Evolutionary conservation across 2,888 invertebrate genomes (phyloP).

Genomic region (Thera britannica): DNA sequence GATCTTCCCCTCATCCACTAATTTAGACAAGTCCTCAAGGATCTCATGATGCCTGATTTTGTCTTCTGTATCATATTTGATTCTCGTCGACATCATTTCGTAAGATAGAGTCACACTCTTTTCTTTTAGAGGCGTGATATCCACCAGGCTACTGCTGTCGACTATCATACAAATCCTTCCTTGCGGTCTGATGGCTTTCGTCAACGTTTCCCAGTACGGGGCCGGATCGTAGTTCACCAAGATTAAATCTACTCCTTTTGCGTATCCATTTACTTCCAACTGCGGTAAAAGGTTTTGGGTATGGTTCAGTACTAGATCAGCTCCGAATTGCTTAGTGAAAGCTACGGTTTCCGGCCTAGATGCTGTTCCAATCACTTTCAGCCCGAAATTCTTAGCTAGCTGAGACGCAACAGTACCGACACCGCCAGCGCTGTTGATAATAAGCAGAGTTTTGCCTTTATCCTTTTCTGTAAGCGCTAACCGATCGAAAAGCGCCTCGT

Average conservation of each 20-base stretch:
- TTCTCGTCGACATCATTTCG: constrained; percentile 71
- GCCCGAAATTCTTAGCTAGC: constrained; percentile 65
- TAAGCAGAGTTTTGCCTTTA: constrained; percentile 65
- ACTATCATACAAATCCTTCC: constrained; percentile 74
- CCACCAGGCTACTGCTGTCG: constrained; percentile 67
- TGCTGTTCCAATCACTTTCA: constrained; percentile 74
- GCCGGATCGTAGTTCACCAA: constrained; percentile 74
- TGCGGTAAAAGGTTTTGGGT: constrained; percentile 64
- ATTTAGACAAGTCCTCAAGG: constrained; percentile 59
- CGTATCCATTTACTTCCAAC: constrained; percentile 60
- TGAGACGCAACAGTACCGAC: constrained; percentile 75
- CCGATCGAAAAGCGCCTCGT: constrained; percentile 68
- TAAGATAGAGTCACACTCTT: constrained; percentile 72
- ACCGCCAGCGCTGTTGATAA: constrained; percentile 76
- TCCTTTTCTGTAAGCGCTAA: constrained; percentile 68
- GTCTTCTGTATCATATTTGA: constrained; percentile 72
- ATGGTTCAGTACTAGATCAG: constrained; percentile 69
- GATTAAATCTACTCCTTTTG: constrained; percentile 70
- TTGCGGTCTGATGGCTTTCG: constrained; percentile 69
- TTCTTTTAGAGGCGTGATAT: constrained; percentile 65
- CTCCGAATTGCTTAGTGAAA: constrained; percentile 63
- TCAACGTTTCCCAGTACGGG: constrained; percentile 73
- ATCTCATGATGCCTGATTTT: constrained; percentile 66
- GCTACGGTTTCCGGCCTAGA: constrained; percentile 65
- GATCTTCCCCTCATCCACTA: constrained; percentile 64